phyloP scores from a whole-genome alignment of 2,113 vertebrate species.

The Ophthalmolycus amberensis region DNA sequence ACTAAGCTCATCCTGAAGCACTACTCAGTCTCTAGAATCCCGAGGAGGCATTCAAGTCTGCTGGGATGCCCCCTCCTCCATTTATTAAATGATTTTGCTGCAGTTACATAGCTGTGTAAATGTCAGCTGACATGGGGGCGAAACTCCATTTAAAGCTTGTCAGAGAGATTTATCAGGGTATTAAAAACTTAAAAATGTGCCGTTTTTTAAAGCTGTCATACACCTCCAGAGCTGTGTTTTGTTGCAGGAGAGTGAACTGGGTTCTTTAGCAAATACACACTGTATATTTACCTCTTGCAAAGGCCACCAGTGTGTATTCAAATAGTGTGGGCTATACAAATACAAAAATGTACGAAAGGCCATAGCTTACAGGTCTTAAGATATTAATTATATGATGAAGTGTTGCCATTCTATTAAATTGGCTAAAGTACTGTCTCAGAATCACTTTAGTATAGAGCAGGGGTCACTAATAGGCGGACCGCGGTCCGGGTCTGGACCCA shows the following conservation, averaged over 20 bases:
- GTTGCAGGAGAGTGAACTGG: slow-evolving; percentile 9
- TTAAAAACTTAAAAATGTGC: slow-evolving; percentile 67
- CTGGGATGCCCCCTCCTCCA: slow-evolving; percentile 56
- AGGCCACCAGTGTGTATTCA: slow-evolving; percentile 6
- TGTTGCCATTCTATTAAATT: neutral
- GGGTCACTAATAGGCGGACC: too few relatives aligned
- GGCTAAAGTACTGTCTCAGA: neutral
- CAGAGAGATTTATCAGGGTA: slow-evolving; percentile 72
- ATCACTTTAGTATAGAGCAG: neutral
- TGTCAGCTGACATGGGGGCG: slow-evolving; percentile 69
- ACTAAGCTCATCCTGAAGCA: slow-evolving; percentile 66
- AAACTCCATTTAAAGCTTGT: slow-evolving; percentile 75
- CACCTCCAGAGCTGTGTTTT: slow-evolving; percentile 32
- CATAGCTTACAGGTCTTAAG: slow-evolving; percentile 11
- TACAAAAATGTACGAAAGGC: neutral
- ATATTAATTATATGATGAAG: slow-evolving; percentile 14
- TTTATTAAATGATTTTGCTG: slow-evolving; percentile 73
- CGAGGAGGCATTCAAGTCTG: slow-evolving; percentile 59
- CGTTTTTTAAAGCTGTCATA: slow-evolving; percentile 48
- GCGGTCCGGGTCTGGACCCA: too few relatives aligned
- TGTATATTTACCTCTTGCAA: slow-evolving; percentile 17
- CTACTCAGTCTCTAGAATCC: slow-evolving; percentile 68
- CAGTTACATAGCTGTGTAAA: slow-evolving; percentile 75
- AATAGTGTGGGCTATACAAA: neutral
- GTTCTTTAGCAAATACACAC: slow-evolving; percentile 14